Conservation (phyloP, 2,797 vertebrate species). For the Acanthurus tractus region DNA sequence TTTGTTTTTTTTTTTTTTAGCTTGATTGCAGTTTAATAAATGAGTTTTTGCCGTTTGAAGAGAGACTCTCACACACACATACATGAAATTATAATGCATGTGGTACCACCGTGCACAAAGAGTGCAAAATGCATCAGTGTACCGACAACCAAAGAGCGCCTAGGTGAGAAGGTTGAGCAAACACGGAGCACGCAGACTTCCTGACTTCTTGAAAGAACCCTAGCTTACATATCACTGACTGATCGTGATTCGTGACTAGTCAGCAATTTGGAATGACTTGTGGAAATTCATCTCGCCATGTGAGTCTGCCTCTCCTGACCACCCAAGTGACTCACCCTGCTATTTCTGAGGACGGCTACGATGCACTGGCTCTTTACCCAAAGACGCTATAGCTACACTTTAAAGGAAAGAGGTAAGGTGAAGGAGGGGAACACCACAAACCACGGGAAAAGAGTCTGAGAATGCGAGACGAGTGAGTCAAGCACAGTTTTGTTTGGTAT, state of each 20-base stretch:
- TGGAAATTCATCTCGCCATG: conserved; percentile 70
- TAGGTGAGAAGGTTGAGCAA: conserved; percentile 51
- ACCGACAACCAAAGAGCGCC: conserved; percentile 18
- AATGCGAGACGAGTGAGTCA: conserved; percentile 52
- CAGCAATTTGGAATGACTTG: conserved; percentile 59
- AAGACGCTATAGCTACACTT: conserved; percentile 50
- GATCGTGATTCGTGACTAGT: conserved; percentile 47
- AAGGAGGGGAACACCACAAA: conserved; percentile 67
- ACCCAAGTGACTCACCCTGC: conserved; percentile 77
- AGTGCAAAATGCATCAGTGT: conserved; percentile 37
- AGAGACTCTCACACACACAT: conserved; percentile 2
- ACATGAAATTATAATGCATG: conserved; percentile 53
- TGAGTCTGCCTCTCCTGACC: conserved; percentile 60
- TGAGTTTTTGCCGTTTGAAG: background rate
- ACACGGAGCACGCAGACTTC: conserved; percentile 36
- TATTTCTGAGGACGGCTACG: conserved; percentile 66
- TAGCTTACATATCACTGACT: conserved; percentile 63
- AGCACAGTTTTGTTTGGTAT: conserved; percentile 29
- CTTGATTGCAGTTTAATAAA: conserved; percentile 15
- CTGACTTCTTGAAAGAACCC: conserved; percentile 19
- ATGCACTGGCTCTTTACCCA: conserved; percentile 47
- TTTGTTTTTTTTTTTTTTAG: background rate
- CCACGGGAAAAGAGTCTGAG: conserved; percentile 47
- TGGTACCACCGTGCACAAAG: conserved; percentile 29
- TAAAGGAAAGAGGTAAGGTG: conserved; percentile 61